Conservation (phyloP, 2,888 invertebrate genomes). For the Eristalis arbustorum region DNA sequence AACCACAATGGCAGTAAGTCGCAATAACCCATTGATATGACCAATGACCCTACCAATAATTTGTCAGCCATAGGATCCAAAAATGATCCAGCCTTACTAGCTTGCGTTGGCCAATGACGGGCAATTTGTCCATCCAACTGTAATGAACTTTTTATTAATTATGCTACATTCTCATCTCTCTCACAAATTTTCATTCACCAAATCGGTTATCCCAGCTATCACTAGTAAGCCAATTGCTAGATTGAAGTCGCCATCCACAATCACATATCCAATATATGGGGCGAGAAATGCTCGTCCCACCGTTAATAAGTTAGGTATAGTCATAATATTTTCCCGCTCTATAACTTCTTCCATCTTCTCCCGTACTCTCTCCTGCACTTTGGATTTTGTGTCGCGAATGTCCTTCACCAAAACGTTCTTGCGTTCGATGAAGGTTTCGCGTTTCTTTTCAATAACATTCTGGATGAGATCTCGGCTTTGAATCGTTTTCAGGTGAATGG, state of each 20-base stretch:
- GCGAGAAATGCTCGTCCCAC: constrained; percentile 91
- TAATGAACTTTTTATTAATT: constrained; percentile 70
- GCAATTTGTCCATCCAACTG: constrained; percentile 98
- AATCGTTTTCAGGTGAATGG: constrained; percentile 76
- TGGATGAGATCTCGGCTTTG: constrained; percentile 82
- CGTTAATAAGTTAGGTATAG: constrained; percentile 95
- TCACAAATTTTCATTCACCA: constrained; percentile 82
- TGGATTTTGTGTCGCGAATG: constrained; percentile 86
- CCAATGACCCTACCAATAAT: constrained; percentile 93
- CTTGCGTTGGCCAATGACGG: constrained; percentile 93
- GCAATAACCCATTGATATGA: constrained; percentile 92
- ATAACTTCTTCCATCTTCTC: constrained; percentile 86
- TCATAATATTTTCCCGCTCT: constrained; percentile 91
- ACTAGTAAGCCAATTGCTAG: constrained; percentile 90
- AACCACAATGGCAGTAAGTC: constrained; percentile 90
- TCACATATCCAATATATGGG: constrained; percentile 93
- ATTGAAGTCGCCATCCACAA: constrained; percentile 89
- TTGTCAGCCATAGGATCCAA: constrained; percentile 99
- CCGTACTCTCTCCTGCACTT: constrained; percentile 87
- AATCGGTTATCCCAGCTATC: constrained; percentile 94
- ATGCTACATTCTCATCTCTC: constrained; percentile 2
- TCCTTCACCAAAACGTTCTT: constrained; percentile 86
- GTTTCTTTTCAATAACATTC: constrained; percentile 84
- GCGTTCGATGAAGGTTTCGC: constrained; percentile 83
- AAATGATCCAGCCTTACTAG: constrained; percentile 95